A percentile compares a stretch with the other conserved stretches of the same genome.
These are phyloP conservation scores for Amphipoea lucens DNA, from an alignment of 2,888 invertebrate species.

Conservation along the genomic window DNA sequence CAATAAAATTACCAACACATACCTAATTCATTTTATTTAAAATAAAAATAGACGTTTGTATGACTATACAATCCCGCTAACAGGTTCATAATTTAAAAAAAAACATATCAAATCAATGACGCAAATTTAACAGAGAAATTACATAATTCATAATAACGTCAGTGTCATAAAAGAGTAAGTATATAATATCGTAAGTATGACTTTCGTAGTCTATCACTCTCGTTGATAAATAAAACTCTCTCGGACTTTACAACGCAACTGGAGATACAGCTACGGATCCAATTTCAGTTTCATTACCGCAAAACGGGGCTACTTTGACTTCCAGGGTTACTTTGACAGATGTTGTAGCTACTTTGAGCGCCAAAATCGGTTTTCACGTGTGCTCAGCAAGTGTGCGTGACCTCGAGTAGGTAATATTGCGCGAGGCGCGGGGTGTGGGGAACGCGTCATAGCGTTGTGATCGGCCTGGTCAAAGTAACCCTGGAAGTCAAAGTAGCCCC, in stretches of 20 bases:
- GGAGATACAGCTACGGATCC: not conserved
- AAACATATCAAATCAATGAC: not conserved
- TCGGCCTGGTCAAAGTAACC: too few relatives aligned
- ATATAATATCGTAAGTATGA: slow-evolving; percentile 14
- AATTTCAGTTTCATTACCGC: slow-evolving; percentile 19
- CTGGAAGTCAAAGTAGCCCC: too few relatives aligned
- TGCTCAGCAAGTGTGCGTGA: too few relatives aligned
- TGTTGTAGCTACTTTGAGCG: too few relatives aligned
- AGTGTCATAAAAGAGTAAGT: slow-evolving; percentile 18
- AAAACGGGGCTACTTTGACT: too few relatives aligned
- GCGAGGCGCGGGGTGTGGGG: too few relatives aligned
- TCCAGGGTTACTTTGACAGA: too few relatives aligned
- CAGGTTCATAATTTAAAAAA: not conserved
- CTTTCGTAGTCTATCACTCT: slow-evolving; percentile 44
- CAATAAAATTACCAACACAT: slow-evolving; percentile 30
- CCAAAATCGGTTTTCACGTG: too few relatives aligned
- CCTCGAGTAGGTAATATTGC: too few relatives aligned
- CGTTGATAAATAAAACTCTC: slow-evolving; percentile 25
- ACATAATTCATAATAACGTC: slow-evolving; percentile 19
- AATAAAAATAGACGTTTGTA: not conserved
- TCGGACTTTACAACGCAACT: slow-evolving; percentile 3
- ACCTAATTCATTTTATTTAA: not conserved
- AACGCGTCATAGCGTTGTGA: too few relatives aligned
- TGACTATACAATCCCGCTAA: not conserved
- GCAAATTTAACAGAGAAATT: not conserved